Evolutionary conservation across 1,140 invertebrate genomes (phyloP), one percentile per base, ranked within the genome.

Genomic region (Anoplolepis gracilipes): DNA sequence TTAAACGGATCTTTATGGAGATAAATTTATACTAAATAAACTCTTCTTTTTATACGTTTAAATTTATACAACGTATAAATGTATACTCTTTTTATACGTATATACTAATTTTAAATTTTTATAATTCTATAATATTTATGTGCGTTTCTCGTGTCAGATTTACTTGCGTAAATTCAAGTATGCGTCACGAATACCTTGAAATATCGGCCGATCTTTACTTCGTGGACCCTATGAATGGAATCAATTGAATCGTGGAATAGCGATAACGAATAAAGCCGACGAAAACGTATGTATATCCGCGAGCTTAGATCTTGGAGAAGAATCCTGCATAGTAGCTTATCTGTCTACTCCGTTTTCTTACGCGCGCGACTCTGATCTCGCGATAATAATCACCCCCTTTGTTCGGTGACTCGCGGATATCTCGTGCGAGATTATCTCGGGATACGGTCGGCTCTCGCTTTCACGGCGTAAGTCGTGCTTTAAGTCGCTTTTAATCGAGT

Each of bases 401-500:
- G 81, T 82, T 81, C 57, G 39, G 59, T 6, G 75, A 69, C 57
- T 39, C 49, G 70, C 61, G 76, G 72, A 72, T 86, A 73, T 59
- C 70, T 49, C 62, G 42, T 25, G 7, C 55, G 8, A 88, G 88
- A 86, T 86, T 88, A 88, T 85, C 87, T 61, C 33, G n/a, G 53
- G 46, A 19, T 57, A 81, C 53, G 75, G n/a, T 64, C 61, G 64
- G 84, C 25, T 62, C 46, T n/a, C n/a, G 19, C 61, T 84, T 62
- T 85, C 82, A 42, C 42, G 25, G 42, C 28, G 33, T 16, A 67
- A 62, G 84, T 77, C 53, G 85, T 53, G 53, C 46, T 67, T 69
- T 85, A 78, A 78, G 72, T 87, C 59, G 75, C 85, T 73, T 90
- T 87, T 87, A 90, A 85, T 88, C 88, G 77, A 77, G 42, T 88